Percentiles rank a stretch among this genome's conserved stretches.
Conservation (phyloP, 1,140 invertebrate species). For the Pseudomyrmex flavicornis region DNA sequence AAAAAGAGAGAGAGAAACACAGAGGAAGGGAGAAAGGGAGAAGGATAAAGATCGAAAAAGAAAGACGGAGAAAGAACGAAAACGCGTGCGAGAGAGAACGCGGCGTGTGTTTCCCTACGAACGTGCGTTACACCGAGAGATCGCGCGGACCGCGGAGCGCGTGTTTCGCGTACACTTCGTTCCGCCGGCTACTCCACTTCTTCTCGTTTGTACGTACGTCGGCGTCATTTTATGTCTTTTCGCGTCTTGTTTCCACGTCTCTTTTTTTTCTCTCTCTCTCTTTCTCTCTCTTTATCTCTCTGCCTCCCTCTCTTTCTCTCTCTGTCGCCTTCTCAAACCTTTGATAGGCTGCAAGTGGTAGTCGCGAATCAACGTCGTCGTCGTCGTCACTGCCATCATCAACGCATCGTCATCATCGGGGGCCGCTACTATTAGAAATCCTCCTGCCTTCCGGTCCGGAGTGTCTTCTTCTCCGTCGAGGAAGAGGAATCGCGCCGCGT, state of each 20-base stretch:
- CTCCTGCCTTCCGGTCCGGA: slow-evolving; percentile 57
- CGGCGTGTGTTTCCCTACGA: slow-evolving; percentile 65
- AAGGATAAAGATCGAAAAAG: too few relatives aligned
- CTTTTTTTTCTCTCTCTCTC: too few relatives aligned
- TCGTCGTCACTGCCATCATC: slow-evolving; percentile 1
- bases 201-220: slow-evolving; percentile 49
- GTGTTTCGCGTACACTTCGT: slow-evolving; percentile 66
- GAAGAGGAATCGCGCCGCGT: slow-evolving; percentile 59
- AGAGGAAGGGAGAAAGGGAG: slow-evolving; percentile 9
- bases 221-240: slow-evolving; percentile 28
- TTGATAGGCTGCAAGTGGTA: slow-evolving; percentile 18
- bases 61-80: slow-evolving; percentile 5
- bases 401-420: slow-evolving; percentile 9
- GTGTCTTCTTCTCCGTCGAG: slow-evolving; percentile 52
- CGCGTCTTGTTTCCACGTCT: slow-evolving; percentile 6
- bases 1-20: slow-evolving; percentile 28
- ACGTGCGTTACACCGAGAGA: slow-evolving; percentile 71
- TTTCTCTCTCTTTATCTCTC: not conserved
- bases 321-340: slow-evolving; percentile 30
- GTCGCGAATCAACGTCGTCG: not conserved
- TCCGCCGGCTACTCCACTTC: slow-evolving; percentile 30
- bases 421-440: not conserved
- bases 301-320: slow-evolving; percentile 5
- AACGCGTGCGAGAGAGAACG: slow-evolving; percentile 39
- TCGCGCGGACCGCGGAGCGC: slow-evolving; percentile 66